Percentiles rank a stretch among this genome's conserved stretches.
Conservation (phyloP, 2,888 invertebrate species). For the Yponomeuta evonymella region DNA sequence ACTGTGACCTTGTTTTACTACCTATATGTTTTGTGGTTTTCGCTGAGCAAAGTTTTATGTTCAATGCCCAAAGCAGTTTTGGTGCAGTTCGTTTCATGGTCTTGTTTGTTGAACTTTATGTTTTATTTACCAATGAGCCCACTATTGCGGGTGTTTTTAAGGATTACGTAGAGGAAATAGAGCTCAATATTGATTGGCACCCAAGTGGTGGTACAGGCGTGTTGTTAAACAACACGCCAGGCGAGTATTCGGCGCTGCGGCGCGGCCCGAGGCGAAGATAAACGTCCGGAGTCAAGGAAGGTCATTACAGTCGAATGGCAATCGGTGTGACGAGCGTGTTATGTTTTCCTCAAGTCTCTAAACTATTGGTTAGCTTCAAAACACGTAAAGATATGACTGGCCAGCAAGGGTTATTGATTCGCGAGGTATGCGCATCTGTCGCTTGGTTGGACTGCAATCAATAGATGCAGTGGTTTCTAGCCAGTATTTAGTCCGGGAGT, state of each 20-base stretch:
- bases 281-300: slow-evolving; percentile 53
- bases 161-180: not conserved
- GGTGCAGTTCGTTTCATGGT: slow-evolving; percentile 5
- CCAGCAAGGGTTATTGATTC: not conserved
- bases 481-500: not conserved
- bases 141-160: not conserved
- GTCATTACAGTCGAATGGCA: slow-evolving; percentile 51
- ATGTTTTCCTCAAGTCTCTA: slow-evolving; percentile 29
- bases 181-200: not conserved
- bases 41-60: not conserved
- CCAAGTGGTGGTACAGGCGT: not conserved
- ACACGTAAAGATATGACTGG: not conserved
- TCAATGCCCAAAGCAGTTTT: not conserved
- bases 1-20: not conserved
- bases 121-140: not conserved
- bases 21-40: not conserved
- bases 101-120: slow-evolving; percentile 8
- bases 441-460: slow-evolving; percentile 3
- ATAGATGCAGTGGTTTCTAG: slow-evolving; percentile 1
- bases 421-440: slow-evolving; percentile 2
- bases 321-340: slow-evolving; percentile 37
- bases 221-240: slow-evolving; percentile 8
- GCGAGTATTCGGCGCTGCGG: slow-evolving; percentile 20
- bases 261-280: slow-evolving; percentile 34
- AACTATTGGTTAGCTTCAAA: not conserved